Evolutionary conservation across 2,888 invertebrate genomes (phyloP).

Genomic region (Melinaea menophilus): DNA sequence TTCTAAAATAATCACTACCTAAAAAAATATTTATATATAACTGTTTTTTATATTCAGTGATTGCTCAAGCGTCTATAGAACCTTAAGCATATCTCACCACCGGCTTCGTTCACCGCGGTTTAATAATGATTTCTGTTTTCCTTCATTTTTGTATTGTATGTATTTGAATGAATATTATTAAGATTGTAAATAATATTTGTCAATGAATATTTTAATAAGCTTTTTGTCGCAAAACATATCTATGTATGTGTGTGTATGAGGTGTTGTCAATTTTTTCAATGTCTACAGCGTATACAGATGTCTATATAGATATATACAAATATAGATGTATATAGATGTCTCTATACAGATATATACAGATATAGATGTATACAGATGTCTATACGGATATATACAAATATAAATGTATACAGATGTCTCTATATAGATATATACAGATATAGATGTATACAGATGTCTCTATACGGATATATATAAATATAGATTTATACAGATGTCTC

Average conservation of each 20-base stretch:
- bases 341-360: no score
- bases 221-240: conserved; percentile 75
- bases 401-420: no score
- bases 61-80: conserved; percentile 71
- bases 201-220: conserved; percentile 60
- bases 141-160: conserved; percentile 56
- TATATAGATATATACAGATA: no score
- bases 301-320: conserved; percentile 25
- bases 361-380: no score
- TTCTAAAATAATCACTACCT: conserved; percentile 17
- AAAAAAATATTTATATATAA: not conserved
- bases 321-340: no score
- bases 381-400: no score
- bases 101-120: conserved; percentile 22
- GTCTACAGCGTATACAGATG: conserved; percentile 18
- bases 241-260: conserved; percentile 55
- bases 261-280: conserved; percentile 46
- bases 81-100: conserved; percentile 36
- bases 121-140: conserved; percentile 30
- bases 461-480: no score
- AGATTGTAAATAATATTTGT: conserved; percentile 52
- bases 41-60: conserved; percentile 46
- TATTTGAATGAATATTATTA: conserved; percentile 49
- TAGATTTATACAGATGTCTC: no score
- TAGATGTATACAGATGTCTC: no score